These are phyloP conservation scores for Mellilla xanthometata DNA, from an alignment of 2,888 invertebrate species.

Conservation along the genomic window DNA sequence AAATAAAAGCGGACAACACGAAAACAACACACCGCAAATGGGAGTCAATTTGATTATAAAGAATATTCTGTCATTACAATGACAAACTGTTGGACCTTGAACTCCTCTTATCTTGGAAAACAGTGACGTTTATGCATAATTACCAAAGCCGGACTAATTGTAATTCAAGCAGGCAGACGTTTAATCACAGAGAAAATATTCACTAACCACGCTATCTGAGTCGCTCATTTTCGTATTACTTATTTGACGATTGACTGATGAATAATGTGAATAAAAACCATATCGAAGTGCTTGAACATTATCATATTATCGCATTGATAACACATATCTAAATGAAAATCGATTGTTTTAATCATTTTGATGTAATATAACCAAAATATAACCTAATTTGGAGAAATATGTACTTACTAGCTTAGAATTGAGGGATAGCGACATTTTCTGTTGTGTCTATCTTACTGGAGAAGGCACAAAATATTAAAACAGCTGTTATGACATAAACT, in stretches of 20 bases:
- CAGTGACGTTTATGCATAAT: constrained; percentile 12
- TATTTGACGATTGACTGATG: constrained; percentile 1
- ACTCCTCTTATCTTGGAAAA: constrained; percentile 25
- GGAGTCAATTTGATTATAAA: neutral
- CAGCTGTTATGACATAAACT: constrained; percentile 8
- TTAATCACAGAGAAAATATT: constrained; percentile 6
- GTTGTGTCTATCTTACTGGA: neutral
- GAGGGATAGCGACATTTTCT: constrained; percentile 39
- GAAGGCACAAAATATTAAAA: neutral
- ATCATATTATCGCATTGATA: constrained; percentile 18
- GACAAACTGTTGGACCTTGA: constrained; percentile 30
- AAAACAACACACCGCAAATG: constrained; percentile 18
- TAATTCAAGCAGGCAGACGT: neutral
- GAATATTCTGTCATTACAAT: constrained; percentile 23
- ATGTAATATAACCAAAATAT: constrained; percentile 6
- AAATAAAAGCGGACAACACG: constrained; percentile 20
- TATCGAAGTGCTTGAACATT: constrained; percentile 1
- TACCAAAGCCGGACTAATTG: constrained; percentile 17
- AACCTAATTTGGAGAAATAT: constrained; percentile 14
- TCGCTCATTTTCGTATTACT: constrained; percentile 40
- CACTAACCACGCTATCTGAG: constrained; percentile 44
- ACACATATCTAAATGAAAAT: constrained; percentile 6
- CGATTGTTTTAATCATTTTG: neutral
- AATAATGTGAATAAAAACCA: constrained; percentile 4
- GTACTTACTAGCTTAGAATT: constrained; percentile 51